These are phyloP conservation scores for Hyposmocoma kahamanoa DNA, from an alignment of 1,140 invertebrate genomes.

Conservation along the genomic window DNA sequence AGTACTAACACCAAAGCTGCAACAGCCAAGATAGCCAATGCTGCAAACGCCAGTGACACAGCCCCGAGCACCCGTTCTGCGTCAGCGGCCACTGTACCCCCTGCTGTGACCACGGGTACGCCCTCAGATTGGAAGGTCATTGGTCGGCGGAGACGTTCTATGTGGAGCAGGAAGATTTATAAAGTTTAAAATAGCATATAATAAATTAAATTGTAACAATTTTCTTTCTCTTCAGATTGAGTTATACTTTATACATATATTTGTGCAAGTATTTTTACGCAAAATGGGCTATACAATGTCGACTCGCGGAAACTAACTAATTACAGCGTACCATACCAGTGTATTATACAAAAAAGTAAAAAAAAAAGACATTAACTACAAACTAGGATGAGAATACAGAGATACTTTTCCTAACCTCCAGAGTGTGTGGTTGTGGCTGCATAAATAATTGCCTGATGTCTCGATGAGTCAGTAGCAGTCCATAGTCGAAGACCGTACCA, in stretches of 20 bases:
- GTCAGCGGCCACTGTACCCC: conserved; percentile 23
- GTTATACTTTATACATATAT: too few relatives aligned
- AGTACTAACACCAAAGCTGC: conserved; percentile 51
- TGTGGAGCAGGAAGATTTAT: too few relatives aligned
- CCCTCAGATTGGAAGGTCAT: conserved; percentile 52
- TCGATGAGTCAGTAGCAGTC: conserved; percentile 85
- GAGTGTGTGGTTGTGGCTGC: conserved; percentile 84
- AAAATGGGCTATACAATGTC: too few relatives aligned
- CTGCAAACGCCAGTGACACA: conserved; percentile 57
- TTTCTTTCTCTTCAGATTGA: too few relatives aligned
- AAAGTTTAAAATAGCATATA: too few relatives aligned
- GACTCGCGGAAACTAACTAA: too few relatives aligned
- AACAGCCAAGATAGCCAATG: conserved; percentile 51
- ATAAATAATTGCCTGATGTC: conserved; percentile 77
- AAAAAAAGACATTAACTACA: too few relatives aligned
- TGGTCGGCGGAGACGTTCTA: conserved; percentile 56
- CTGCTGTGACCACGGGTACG: conserved; percentile 13
- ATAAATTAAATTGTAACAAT: too few relatives aligned
- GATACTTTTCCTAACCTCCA: conserved; percentile 75
- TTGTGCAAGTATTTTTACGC: too few relatives aligned
- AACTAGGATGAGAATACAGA: not conserved
- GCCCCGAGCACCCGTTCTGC: conserved; percentile 55
- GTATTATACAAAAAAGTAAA: too few relatives aligned
- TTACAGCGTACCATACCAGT: too few relatives aligned
- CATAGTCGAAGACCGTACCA: conserved; percentile 83